phyloP scores from a whole-genome alignment of 2,888 invertebrate genomes.

The Drosophila tanythrix region DNA sequence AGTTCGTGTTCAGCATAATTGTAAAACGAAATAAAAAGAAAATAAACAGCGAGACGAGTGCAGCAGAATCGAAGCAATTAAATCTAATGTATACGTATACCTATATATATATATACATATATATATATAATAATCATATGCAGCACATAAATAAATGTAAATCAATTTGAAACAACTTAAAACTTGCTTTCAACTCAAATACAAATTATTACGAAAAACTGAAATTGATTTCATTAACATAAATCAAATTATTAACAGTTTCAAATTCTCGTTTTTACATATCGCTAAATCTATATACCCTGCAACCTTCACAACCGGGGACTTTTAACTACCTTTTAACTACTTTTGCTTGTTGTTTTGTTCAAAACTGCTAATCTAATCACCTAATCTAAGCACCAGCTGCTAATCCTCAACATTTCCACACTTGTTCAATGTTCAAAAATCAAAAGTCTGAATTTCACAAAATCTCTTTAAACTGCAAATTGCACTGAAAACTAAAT shows the following conservation, averaged over 20 bases:
- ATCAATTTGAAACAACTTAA: too few relatives aligned
- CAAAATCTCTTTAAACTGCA: not conserved
- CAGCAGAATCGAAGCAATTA: conserved; percentile 27
- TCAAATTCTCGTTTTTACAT: not conserved
- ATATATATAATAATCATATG: not conserved
- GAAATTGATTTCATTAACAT: not conserved
- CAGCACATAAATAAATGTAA: not conserved
- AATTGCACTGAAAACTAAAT: not conserved
- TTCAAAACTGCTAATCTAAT: not conserved
- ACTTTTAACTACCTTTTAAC: not conserved
- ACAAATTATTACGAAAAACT: not conserved
- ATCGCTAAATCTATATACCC: not conserved
- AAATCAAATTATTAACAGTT: not conserved
- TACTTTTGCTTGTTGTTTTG: not conserved
- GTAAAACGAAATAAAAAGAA: not conserved
- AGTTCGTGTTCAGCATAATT: conserved; percentile 38
- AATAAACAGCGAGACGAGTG: conserved; percentile 7
- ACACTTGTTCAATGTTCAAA: not conserved
- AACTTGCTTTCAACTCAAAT: not conserved
- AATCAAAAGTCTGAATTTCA: not conserved
- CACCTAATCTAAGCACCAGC: not conserved
- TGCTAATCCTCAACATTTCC: not conserved
- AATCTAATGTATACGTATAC: not conserved
- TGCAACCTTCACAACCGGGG: not conserved
- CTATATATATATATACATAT: not conserved